Conservation (phyloP, 2,113 vertebrate genomes). For the Macquaria ambigua region DNA sequence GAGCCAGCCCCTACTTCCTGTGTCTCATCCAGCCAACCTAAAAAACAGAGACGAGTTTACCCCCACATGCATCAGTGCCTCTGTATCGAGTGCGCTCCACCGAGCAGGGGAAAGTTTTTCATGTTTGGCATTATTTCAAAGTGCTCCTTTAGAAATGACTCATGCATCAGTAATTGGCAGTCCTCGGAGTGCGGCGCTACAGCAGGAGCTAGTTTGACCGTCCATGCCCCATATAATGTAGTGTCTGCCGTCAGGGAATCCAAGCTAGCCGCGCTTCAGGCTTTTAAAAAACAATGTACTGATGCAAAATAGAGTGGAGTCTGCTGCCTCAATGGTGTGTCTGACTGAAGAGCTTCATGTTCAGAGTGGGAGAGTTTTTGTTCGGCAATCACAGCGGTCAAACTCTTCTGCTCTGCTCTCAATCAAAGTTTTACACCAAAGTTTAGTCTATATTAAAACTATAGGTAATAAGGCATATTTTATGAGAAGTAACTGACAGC, state of each 20-base stretch:
- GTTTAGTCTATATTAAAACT: not conserved
- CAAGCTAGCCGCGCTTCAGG: not conserved
- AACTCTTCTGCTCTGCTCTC: not conserved
- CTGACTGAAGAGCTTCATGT: slow-evolving; percentile 20
- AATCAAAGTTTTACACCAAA: not conserved
- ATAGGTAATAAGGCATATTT: not conserved
- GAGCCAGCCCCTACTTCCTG: slow-evolving; percentile 44
- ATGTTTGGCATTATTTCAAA: slow-evolving; percentile 75
- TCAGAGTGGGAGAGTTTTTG: not conserved
- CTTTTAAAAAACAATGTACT: slow-evolving; percentile 39
- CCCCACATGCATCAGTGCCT: slow-evolving; percentile 57
- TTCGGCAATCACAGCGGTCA: not conserved
- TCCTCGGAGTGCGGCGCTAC: slow-evolving; percentile 51
- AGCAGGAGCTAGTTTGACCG: slow-evolving; percentile 51
- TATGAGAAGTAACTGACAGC: not conserved
- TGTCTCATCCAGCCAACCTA: slow-evolving; percentile 34
- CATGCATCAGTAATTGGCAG: slow-evolving; percentile 64
- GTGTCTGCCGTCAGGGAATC: slow-evolving; percentile 39
- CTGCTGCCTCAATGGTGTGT: not conserved
- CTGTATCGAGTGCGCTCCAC: slow-evolving; percentile 41
- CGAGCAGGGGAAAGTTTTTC: slow-evolving; percentile 66
- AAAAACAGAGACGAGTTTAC: slow-evolving; percentile 59
- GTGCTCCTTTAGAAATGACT: slow-evolving; percentile 71
- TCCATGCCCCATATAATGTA: slow-evolving; percentile 46
- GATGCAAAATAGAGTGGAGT: slow-evolving; percentile 3